Evolutionary conservation across 2,888 invertebrate species (phyloP).

Genomic region (Andrena hattorfiana): DNA sequence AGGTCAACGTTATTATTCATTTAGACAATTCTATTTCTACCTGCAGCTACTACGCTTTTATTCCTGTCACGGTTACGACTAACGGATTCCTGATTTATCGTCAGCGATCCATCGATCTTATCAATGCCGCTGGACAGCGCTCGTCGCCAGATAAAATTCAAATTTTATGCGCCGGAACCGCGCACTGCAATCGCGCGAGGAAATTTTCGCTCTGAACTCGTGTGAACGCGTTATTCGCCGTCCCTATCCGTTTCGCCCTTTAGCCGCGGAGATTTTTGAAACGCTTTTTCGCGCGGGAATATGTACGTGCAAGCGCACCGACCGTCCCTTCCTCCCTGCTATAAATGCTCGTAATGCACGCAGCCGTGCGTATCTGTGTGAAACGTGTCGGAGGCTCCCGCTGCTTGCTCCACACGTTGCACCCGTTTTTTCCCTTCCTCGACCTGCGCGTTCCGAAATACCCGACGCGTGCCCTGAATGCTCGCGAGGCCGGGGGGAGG

Average conservation of each 20-base stretch:
- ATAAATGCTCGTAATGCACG: conserved; percentile 55
- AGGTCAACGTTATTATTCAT: too few relatives aligned
- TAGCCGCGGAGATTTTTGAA: conserved; percentile 30
- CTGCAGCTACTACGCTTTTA: neutral
- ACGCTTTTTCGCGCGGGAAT: conserved; percentile 28
- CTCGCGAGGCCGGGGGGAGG: neutral
- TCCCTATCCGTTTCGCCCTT: conserved; percentile 9
- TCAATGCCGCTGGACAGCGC: neutral
- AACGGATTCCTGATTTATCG: neutral
- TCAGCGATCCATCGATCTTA: neutral
- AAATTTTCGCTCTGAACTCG: conserved; percentile 3
- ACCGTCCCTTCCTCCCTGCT: conserved; percentile 38
- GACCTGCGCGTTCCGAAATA: conserved; percentile 69
- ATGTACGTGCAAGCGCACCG: conserved; percentile 26
- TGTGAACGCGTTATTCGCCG: neutral
- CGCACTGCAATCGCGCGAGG: neutral
- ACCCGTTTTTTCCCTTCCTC: neutral
- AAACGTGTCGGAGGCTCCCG: conserved; percentile 32
- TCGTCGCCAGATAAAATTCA: neutral
- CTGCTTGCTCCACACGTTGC: neutral
- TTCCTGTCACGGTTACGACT: neutral
- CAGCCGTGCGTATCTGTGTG: conserved; percentile 31
- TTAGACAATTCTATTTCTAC: too few relatives aligned
- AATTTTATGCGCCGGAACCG: conserved; percentile 18
- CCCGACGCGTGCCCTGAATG: conserved; percentile 69